These are phyloP conservation scores for Eutrigla gurnardus DNA, from an alignment of 2,797 vertebrate species.

Conservation along the genomic window DNA sequence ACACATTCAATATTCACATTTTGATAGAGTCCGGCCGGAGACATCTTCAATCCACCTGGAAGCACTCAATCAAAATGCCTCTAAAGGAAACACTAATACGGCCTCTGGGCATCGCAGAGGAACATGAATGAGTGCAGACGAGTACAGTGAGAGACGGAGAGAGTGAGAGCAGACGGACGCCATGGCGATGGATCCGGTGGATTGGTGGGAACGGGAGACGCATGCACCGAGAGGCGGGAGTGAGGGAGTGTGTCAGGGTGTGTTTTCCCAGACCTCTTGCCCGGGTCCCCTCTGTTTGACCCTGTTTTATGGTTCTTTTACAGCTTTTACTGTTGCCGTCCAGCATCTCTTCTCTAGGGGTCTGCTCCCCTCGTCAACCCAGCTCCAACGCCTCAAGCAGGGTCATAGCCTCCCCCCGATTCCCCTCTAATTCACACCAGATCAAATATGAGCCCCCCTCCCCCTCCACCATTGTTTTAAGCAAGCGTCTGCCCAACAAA, in stretches of 20 bases:
- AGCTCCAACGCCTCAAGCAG: conserved; percentile 58
- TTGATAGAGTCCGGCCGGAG: neutral
- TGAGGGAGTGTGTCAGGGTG: conserved; percentile 50
- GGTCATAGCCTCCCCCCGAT: conserved; percentile 43
- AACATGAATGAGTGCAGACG: conserved; percentile 33
- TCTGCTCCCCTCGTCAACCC: conserved; percentile 65
- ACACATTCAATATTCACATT: neutral
- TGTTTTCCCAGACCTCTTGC: conserved; percentile 71
- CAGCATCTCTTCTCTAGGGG: conserved; percentile 67
- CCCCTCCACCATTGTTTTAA: conserved; percentile 34
- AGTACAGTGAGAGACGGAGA: conserved; percentile 35
- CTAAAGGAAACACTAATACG: conserved; percentile 34
- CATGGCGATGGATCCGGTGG: conserved; percentile 49
- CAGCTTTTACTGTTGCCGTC: conserved; percentile 67
- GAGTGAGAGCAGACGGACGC: conserved; percentile 28
- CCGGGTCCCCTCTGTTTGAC: conserved; percentile 74
- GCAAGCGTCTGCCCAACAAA: conserved; percentile 17
- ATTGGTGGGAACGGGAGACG: conserved; percentile 44
- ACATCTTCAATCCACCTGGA: conserved; percentile 24
- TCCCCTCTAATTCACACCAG: conserved; percentile 58
- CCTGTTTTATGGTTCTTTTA: conserved; percentile 81
- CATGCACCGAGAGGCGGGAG: conserved; percentile 44
- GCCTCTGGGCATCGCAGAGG: conserved; percentile 22
- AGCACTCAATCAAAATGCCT: conserved; percentile 28
- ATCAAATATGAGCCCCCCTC: conserved; percentile 44